Conservation (phyloP, 1,140 invertebrate genomes). For the Caenorhabditis inopinata region DNA sequence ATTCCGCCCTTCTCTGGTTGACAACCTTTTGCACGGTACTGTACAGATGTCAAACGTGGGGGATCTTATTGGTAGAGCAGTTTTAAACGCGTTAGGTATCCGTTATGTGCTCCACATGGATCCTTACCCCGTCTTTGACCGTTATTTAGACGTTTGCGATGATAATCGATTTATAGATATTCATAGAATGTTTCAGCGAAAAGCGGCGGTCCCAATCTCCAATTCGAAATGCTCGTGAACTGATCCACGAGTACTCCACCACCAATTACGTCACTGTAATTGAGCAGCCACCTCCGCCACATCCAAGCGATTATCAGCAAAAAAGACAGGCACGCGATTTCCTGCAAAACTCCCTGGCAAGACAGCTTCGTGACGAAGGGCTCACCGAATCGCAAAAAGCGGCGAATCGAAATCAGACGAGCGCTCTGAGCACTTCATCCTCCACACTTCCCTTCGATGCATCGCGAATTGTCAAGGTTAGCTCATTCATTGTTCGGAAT, state of each 20-base stretch:
- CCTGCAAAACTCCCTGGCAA: constrained; percentile 30
- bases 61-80: too few species aligned
- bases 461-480: constrained; percentile 31
- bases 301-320: neutral
- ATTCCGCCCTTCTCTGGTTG: too few species aligned
- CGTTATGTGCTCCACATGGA: too few species aligned
- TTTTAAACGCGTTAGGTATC: too few species aligned
- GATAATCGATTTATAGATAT: too few species aligned
- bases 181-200: neutral
- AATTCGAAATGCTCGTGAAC: constrained; percentile 26
- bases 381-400: constrained; percentile 30
- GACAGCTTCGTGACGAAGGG: constrained; percentile 38
- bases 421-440: neutral
- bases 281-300: constrained; percentile 12
- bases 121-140: too few species aligned
- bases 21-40: too few species aligned
- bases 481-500: neutral
- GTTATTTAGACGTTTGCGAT: too few species aligned
- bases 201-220: neutral
- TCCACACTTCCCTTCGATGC: constrained; percentile 29
- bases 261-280: constrained; percentile 35
- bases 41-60: too few species aligned
- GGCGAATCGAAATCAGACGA: constrained; percentile 38
- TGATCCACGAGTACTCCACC: constrained; percentile 38
- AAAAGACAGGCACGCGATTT: neutral